Evolutionary conservation across 2,888 invertebrate species (phyloP).

Genomic region (Agrotis puta): DNA sequence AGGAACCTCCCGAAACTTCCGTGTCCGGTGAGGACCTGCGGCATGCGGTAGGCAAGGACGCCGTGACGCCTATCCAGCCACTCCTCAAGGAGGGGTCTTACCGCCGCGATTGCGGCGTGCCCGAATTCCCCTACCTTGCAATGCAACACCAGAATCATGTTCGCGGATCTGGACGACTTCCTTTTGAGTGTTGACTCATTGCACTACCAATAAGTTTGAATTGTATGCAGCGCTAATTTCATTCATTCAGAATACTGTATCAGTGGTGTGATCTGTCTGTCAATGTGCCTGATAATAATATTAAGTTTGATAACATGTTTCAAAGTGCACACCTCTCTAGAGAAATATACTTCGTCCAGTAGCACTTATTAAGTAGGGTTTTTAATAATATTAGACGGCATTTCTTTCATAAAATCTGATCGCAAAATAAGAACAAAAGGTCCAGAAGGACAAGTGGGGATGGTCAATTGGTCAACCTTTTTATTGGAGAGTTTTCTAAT

Average conservation of each 20-base stretch:
- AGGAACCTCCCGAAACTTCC: too few species aligned
- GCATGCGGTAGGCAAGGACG: too few species aligned
- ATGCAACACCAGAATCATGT: slow-evolving; percentile 32
- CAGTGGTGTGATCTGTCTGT: background rate
- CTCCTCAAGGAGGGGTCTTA: too few species aligned
- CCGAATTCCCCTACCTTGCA: slow-evolving; percentile 27
- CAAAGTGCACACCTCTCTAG: background rate
- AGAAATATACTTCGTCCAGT: background rate
- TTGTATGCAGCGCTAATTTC: slow-evolving; percentile 4
- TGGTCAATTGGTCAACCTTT: background rate
- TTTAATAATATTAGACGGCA: background rate
- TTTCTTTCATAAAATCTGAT: background rate
- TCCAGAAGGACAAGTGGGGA: background rate
- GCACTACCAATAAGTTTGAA: background rate
- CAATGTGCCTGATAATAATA: slow-evolving; percentile 1
- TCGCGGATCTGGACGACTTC: slow-evolving; percentile 11
- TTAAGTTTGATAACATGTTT: background rate
- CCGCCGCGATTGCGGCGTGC: too few species aligned
- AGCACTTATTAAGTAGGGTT: background rate
- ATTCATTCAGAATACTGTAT: slow-evolving; percentile 15
- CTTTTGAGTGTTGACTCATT: slow-evolving; percentile 18
- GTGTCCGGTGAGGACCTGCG: too few species aligned
- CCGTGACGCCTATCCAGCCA: too few species aligned
- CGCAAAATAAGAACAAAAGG: background rate
- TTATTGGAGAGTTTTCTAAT: background rate